Evolutionary conservation across 2,113 vertebrate genomes (phyloP), one percentile per base, ranked within the genome.

Genomic region (Oreamnos americanus): DNA sequence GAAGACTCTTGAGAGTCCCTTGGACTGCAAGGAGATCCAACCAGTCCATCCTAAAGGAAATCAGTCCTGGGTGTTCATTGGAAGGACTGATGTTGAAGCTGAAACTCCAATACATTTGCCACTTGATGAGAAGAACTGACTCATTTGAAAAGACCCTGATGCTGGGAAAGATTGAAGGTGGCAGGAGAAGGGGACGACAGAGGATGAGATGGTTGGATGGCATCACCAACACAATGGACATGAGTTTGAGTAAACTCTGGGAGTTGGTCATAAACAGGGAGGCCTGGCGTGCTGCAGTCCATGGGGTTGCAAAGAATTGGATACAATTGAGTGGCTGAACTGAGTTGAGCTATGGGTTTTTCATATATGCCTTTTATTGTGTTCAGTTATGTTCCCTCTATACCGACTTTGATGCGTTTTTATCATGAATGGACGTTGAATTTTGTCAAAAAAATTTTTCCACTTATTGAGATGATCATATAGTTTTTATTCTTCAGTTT

Each of bases 311-410:
- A 64, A 64, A 64, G 15, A 64, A 30, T 4, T 7, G 3, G 60
- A 64, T 7, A 64, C 15, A 2, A 17, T 0, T 17, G 62, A 64
- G 62, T 0, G 3, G 30, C 30, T 64, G 62, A 33, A n/a, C 62
- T 64, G 30, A 64, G 1, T 30, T 64, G 62, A n/a, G 33, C 62
- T 64, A 9, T 81, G 45, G 28, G 16, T 81, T 19, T 81, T 33
- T 78, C 14, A 3, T 49, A 49, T 49, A 49, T 33, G 45, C 2
- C 28, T 16, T 19, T 81, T 81, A 81, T 49, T 81, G 10, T 49
- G 78, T 81, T 81, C 45, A 81, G 45, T 6, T 79, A 79, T 81
- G 28, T 81, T 49, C 45, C 78, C 16, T 81, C 45, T 81, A 11
- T 49, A 81, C 78, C 8, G 2, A 81, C 16, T 81, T 33, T 81